Evolutionary conservation across 2,888 invertebrate genomes (phyloP).

Genomic region (Pollenia griseotomentosa): DNA sequence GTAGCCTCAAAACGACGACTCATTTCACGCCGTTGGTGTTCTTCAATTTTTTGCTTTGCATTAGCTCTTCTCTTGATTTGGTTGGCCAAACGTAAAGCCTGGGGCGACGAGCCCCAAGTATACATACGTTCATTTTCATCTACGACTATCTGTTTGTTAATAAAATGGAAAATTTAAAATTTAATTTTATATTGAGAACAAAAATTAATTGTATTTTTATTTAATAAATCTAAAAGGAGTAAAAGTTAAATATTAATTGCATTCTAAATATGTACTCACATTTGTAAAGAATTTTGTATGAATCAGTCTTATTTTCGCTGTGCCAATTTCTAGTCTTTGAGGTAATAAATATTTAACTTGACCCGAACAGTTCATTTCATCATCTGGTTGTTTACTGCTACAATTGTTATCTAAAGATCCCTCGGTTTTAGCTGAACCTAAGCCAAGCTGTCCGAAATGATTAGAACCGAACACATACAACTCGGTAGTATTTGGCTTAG

Average conservation of each 20-base stretch:
- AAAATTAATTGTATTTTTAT: slow-evolving; percentile 35
- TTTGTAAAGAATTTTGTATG: slow-evolving; percentile 90
- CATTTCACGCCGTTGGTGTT: slow-evolving; percentile 83
- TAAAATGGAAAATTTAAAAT: not conserved
- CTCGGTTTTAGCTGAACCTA: slow-evolving; percentile 83
- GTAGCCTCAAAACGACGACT: slow-evolving; percentile 82
- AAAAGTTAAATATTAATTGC: not conserved
- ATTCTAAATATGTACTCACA: slow-evolving; percentile 85
- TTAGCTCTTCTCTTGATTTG: slow-evolving; percentile 87
- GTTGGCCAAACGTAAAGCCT: slow-evolving; percentile 88
- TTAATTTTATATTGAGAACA: slow-evolving; percentile 39
- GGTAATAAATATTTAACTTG: slow-evolving; percentile 82
- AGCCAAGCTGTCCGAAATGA: slow-evolving; percentile 93
- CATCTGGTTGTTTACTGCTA: slow-evolving; percentile 69
- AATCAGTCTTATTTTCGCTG: slow-evolving; percentile 84
- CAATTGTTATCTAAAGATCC: not conserved
- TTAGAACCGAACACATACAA: slow-evolving; percentile 94
- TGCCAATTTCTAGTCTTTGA: slow-evolving; percentile 83
- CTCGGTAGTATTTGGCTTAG: slow-evolving; percentile 75
- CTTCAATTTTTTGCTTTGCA: slow-evolving; percentile 85
- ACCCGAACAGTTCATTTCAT: slow-evolving; percentile 69
- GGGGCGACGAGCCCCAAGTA: slow-evolving; percentile 92
- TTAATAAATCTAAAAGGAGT: not conserved
- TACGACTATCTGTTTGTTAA: slow-evolving; percentile 87
- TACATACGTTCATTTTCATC: slow-evolving; percentile 88